Conservation (phyloP, 1,140 invertebrate species). For the Potamilus streckersoni region DNA sequence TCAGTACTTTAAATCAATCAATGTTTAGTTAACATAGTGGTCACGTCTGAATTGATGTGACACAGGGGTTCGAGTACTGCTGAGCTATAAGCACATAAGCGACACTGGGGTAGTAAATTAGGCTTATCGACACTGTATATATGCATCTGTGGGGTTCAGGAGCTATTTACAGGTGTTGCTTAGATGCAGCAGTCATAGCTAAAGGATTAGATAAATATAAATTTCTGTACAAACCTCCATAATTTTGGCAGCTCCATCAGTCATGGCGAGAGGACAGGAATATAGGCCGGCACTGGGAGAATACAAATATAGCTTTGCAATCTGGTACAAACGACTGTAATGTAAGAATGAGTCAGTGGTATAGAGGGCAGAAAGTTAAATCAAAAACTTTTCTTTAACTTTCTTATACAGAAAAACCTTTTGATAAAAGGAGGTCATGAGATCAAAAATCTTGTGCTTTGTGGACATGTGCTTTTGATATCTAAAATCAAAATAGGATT, state of each 20-base stretch:
- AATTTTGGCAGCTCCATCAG: constrained; percentile 74
- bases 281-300: constrained; percentile 72
- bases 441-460: background rate
- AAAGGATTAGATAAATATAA: too few relatives aligned
- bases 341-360: constrained; percentile 3
- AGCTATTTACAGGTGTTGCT: too few relatives aligned
- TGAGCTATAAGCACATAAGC: too few relatives aligned
- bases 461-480: background rate
- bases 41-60: too few relatives aligned
- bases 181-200: too few relatives aligned
- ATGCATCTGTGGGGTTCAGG: too few relatives aligned
- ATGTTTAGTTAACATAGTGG: too few relatives aligned
- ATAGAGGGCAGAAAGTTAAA: background rate
- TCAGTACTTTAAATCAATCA: too few relatives aligned
- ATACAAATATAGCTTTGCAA: constrained; percentile 73
- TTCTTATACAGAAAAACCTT: background rate
- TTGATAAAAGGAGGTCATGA: background rate
- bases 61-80: too few relatives aligned
- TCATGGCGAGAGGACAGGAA: constrained; percentile 76
- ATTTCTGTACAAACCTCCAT: constrained; percentile 60
- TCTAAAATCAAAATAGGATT: background rate
- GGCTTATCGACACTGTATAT: too few relatives aligned
- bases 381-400: too few relatives aligned
- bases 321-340: constrained; percentile 73
- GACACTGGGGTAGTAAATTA: too few relatives aligned